Percentiles rank a stretch among this genome's conserved stretches.
phyloP scores from a whole-genome alignment of 2,888 invertebrate genomes.

The Ceraclea dissimilis region DNA sequence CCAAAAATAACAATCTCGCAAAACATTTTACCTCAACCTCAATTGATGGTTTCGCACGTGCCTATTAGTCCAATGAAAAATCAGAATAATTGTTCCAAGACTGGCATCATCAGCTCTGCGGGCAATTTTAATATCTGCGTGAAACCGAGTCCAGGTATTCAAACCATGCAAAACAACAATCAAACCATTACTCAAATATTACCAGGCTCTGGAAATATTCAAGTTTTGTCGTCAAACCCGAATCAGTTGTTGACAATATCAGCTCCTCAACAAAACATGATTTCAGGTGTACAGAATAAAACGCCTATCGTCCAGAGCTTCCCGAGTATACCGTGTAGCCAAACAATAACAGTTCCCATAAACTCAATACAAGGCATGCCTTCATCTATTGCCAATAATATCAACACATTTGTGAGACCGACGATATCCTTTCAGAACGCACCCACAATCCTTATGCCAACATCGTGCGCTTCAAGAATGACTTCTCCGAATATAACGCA shows the following conservation, averaged over 20 bases:
- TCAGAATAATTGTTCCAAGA: conserved; percentile 39
- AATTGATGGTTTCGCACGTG: conserved; percentile 48
- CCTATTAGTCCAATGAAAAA: conserved; percentile 41
- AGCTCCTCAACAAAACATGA: conserved; percentile 37
- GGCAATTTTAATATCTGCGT: conserved; percentile 42
- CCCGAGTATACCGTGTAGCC: conserved; percentile 45
- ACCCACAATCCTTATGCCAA: conserved; percentile 43
- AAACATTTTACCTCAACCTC: conserved; percentile 45
- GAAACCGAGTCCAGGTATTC: conserved; percentile 40
- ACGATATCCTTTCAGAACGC: conserved; percentile 39
- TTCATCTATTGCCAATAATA: conserved; percentile 36
- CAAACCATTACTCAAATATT: conserved; percentile 39
- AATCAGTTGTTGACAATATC: conserved; percentile 46
- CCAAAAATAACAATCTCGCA: conserved; percentile 27
- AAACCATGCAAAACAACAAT: conserved; percentile 40
- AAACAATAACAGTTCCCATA: conserved; percentile 45
- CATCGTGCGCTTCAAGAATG: conserved; percentile 43
- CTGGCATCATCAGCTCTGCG: conserved; percentile 26
- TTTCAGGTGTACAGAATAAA: conserved; percentile 42
- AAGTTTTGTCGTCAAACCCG: conserved; percentile 47
- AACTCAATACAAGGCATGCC: conserved; percentile 47
- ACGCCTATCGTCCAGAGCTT: conserved; percentile 40
- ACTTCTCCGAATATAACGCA: conserved; percentile 41
- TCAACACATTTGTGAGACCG: conserved; percentile 46
- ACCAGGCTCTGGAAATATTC: conserved; percentile 43